Evolutionary conservation across 2,888 invertebrate genomes (phyloP).

Genomic region (Synergus japonicus): DNA sequence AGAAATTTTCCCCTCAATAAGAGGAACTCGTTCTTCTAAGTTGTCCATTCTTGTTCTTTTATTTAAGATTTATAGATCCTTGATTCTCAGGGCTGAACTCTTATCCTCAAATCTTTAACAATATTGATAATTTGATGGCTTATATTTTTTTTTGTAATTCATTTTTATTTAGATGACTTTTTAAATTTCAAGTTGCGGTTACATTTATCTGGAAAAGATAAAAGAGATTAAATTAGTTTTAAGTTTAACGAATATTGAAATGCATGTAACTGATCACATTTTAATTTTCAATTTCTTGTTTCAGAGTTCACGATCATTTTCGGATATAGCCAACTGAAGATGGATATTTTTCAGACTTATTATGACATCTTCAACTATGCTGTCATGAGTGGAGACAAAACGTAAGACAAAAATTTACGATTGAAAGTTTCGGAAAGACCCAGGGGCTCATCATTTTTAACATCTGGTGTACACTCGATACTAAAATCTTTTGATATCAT

Average conservation of each 20-base stretch:
- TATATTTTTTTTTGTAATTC: not conserved
- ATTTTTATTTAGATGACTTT: not conserved
- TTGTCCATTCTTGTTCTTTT: slow-evolving; percentile 49
- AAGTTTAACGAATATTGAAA: not conserved
- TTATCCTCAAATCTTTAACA: not conserved
- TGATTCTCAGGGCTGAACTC: not conserved
- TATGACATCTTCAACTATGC: too few species aligned
- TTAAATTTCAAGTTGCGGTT: not conserved
- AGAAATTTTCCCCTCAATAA: slow-evolving; percentile 63
- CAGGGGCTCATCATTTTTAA: too few species aligned
- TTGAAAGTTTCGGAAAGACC: not conserved
- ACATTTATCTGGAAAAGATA: not conserved
- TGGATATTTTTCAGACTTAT: not conserved
- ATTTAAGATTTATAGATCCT: not conserved
- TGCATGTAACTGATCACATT: not conserved
- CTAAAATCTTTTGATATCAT: too few species aligned
- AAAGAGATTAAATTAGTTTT: not conserved
- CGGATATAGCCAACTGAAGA: not conserved
- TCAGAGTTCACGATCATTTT: not conserved
- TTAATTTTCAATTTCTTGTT: not conserved
- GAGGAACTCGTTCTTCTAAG: slow-evolving; percentile 60
- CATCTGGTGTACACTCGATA: too few species aligned
- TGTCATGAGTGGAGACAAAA: not conserved
- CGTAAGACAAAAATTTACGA: not conserved
- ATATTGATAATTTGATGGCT: not conserved